Conservation (phyloP, 92 coral and sea anemone species). For the Diadumene lineata region DNA sequence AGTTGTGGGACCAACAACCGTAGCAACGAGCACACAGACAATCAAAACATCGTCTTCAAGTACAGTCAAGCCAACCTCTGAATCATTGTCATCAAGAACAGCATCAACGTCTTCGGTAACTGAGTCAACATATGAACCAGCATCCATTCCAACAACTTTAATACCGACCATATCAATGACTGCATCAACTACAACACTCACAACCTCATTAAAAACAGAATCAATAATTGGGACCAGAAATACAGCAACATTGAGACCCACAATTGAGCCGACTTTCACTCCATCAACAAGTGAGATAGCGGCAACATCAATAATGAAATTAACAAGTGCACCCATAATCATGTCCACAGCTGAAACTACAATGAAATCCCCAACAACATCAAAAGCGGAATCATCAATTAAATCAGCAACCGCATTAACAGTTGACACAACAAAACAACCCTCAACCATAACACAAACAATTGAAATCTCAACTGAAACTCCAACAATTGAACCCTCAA, state of each 20-base stretch:
- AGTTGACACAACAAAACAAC: too few species aligned
- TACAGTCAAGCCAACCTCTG: too few species aligned
- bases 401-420: neutral
- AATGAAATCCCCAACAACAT: neutral
- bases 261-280: too few species aligned
- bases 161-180: neutral
- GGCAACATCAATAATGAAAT: neutral
- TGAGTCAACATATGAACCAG: too few species aligned
- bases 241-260: too few species aligned
- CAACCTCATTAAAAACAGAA: slow-evolving; percentile 29
- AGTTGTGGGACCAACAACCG: neutral
- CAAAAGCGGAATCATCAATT: slow-evolving; percentile 3
- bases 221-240: slow-evolving; percentile 12
- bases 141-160: too few species aligned
- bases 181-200: neutral
- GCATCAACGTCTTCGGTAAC: too few species aligned
- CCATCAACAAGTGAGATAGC: slow-evolving; percentile 16
- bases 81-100: too few species aligned
- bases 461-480: too few species aligned
- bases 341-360: slow-evolving; percentile 2
- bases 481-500: slow-evolving; percentile 9
- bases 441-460: too few species aligned
- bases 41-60: too few species aligned
- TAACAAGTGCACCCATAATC: slow-evolving; percentile 8
- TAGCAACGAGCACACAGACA: too few species aligned